Evolutionary conservation across 1,140 invertebrate genomes (phyloP).

Genomic region (Drosophila baimaii): DNA sequence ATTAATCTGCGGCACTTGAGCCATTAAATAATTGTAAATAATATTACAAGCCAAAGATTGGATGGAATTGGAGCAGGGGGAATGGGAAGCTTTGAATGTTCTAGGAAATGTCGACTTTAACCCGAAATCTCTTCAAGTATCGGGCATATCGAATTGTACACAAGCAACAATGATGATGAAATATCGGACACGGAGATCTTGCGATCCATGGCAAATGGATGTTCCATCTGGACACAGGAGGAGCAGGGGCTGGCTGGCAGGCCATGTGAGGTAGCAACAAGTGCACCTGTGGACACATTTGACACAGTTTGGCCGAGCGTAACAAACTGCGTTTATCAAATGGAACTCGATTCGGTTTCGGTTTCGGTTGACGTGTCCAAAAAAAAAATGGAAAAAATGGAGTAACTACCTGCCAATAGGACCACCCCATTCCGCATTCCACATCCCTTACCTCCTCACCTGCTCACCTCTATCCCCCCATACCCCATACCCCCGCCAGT

Average conservation of each 20-base stretch:
- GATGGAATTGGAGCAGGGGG: background rate
- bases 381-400: constrained; percentile 22
- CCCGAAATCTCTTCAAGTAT: background rate
- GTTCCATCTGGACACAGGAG: background rate
- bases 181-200: constrained; percentile 16
- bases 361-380: constrained; percentile 69
- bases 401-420: constrained; percentile 3
- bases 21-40: background rate
- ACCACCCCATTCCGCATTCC: background rate
- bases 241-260: background rate
- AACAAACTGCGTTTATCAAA: constrained; percentile 74
- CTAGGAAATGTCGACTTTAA: background rate
- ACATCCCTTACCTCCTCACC: too few relatives aligned
- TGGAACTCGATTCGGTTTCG: constrained; percentile 52
- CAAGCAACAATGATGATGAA: background rate
- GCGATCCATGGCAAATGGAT: constrained; percentile 32
- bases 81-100: background rate
- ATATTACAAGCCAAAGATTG: background rate
- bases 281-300: constrained; percentile 75
- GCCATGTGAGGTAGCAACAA: constrained; percentile 28
- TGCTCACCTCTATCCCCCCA: background rate
- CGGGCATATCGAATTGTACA: constrained; percentile 12
- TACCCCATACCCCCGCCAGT: background rate
- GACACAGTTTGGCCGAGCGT: constrained; percentile 79
- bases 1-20: background rate